These are phyloP conservation scores for Tetrapedia diversipes DNA, from an alignment of 2,888 invertebrate species.

Conservation along the genomic window DNA sequence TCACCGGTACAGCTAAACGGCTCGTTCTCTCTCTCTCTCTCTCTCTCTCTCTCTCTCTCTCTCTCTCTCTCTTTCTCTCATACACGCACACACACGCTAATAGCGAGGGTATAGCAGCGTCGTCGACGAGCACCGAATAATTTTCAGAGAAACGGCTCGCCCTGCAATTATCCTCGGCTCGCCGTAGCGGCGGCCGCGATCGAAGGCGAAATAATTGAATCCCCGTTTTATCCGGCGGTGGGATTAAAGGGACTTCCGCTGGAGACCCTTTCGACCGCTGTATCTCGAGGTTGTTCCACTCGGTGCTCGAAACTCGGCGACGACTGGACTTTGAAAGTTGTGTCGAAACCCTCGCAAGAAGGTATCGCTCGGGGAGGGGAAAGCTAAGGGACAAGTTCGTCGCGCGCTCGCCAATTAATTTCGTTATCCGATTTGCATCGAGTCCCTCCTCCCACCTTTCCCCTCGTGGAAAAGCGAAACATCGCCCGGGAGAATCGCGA, in stretches of 20 bases:
- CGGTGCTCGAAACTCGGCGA: background rate
- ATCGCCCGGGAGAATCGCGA: background rate
- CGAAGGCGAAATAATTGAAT: background rate
- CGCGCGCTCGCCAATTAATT: constrained; percentile 2
- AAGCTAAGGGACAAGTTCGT: background rate
- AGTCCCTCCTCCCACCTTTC: no score
- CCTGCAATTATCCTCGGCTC: background rate
- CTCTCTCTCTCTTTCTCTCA: background rate
- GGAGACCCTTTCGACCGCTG: background rate
- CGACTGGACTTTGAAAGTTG: background rate
- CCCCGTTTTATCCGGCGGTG: background rate
- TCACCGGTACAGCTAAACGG: background rate
- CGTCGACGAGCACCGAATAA: background rate
- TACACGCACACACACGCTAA: no score
- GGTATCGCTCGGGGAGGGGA: background rate
- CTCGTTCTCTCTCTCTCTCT: background rate
- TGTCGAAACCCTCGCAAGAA: background rate
- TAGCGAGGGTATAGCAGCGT: no score
- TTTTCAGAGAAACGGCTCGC: background rate
- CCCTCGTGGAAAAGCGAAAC: no score
- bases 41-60: background rate
- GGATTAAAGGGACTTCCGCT: background rate
- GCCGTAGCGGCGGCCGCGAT: background rate
- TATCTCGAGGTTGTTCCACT: background rate
- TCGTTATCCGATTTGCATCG: background rate